Evolutionary conservation across 1,140 invertebrate species (phyloP).

Genomic region (Drosophila takahashii): DNA sequence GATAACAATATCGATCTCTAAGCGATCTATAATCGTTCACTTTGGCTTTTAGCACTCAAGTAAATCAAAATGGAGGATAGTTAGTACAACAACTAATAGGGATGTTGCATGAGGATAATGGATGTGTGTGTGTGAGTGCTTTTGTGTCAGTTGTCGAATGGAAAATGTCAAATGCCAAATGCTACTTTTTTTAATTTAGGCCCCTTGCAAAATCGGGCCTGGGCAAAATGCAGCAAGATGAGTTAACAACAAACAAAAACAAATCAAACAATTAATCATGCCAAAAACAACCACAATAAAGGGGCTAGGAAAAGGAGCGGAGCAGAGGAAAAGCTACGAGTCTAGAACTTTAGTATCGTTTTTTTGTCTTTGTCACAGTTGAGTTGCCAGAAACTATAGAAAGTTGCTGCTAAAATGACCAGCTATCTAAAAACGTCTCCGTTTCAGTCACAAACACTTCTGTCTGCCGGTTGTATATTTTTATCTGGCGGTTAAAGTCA

Average conservation of each 20-base stretch:
- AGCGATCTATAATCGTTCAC: not conserved
- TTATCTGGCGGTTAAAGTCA: not conserved
- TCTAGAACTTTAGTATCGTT: conserved; percentile 6
- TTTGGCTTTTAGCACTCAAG: too few species aligned
- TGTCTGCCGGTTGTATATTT: not conserved
- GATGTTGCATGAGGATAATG: conserved; percentile 27
- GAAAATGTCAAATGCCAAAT: conserved; percentile 32
- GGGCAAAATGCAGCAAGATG: conserved; percentile 28
- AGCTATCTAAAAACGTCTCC: not conserved
- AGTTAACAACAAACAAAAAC: conserved; percentile 43
- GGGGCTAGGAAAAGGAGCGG: conserved; percentile 3
- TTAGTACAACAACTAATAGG: conserved; percentile 38
- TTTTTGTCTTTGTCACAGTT: not conserved
- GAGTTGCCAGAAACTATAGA: not conserved
- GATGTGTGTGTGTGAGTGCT: conserved; percentile 36
- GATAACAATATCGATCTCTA: not conserved
- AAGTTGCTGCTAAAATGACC: not conserved
- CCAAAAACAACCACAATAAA: conserved; percentile 39
- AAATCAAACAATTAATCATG: conserved; percentile 46
- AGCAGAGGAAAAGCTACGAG: conserved; percentile 18
- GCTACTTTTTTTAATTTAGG: conserved; percentile 24
- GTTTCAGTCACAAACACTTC: not conserved
- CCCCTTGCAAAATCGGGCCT: conserved; percentile 12
- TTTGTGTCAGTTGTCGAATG: conserved; percentile 31
- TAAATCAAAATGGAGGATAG: not conserved